Percentiles rank a stretch among this genome's conserved stretches.
These are phyloP conservation scores for Ametastegia equiseti DNA, from an alignment of 2,888 invertebrate species.

Conservation along the genomic window DNA sequence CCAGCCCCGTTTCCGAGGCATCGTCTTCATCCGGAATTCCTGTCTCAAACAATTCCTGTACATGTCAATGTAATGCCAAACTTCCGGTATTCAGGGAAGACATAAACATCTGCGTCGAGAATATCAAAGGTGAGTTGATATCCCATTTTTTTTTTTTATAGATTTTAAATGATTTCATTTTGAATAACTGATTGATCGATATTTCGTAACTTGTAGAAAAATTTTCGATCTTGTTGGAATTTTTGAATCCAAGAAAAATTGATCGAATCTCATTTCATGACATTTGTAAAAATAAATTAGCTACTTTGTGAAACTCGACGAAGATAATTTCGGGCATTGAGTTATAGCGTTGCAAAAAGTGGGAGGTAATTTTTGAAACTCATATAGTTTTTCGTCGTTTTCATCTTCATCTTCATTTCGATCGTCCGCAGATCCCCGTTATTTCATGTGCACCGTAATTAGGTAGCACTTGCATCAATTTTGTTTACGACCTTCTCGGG, in stretches of 20 bases:
- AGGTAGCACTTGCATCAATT: slow-evolving; percentile 27
- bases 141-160: neutral
- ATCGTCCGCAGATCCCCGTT: neutral
- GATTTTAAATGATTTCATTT: slow-evolving; percentile 29
- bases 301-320: neutral
- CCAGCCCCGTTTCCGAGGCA: slow-evolving; percentile 76
- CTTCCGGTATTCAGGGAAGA: slow-evolving; percentile 91
- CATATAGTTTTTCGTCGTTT: neutral
- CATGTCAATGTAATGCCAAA: slow-evolving; percentile 87
- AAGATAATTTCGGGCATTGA: neutral
- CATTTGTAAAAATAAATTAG: neutral
- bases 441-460: slow-evolving; percentile 17
- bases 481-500: neutral
- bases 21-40: slow-evolving; percentile 73
- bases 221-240: neutral
- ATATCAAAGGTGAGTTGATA: slow-evolving; percentile 85
- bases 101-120: slow-evolving; percentile 89
- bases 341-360: neutral
- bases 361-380: neutral
- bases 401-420: neutral
- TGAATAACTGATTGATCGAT: neutral
- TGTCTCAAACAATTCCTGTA: slow-evolving; percentile 78
- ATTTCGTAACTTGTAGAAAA: neutral
- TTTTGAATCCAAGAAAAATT: too few relatives aligned
- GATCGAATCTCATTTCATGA: too few relatives aligned